A percentile compares a stretch with the other conserved stretches of the same genome.
These are phyloP conservation scores for Macropis europaea DNA, from an alignment of 2,888 invertebrate genomes.

Conservation along the genomic window DNA sequence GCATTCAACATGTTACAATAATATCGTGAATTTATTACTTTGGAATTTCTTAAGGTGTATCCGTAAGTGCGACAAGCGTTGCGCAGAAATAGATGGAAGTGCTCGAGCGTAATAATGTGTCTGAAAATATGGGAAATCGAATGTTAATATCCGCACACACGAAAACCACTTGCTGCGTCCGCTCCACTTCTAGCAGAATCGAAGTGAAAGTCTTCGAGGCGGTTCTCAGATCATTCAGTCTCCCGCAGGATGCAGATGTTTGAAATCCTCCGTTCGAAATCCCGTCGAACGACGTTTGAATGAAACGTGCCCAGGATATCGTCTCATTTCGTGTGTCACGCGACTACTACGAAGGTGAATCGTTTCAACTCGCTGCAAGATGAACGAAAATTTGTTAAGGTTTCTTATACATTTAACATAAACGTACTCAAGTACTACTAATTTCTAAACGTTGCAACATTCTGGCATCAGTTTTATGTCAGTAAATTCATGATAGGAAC, in stretches of 20 bases:
- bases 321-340: background rate
- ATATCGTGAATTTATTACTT: too few relatives aligned
- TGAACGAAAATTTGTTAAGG: background rate
- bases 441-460: too few relatives aligned
- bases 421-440: too few relatives aligned
- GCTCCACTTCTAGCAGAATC: slow-evolving; percentile 64
- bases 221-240: slow-evolving; percentile 64
- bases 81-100: background rate
- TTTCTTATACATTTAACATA: background rate
- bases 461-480: too few relatives aligned
- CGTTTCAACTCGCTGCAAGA: slow-evolving; percentile 1
- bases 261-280: slow-evolving; percentile 53
- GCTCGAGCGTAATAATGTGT: background rate
- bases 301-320: slow-evolving; percentile 1
- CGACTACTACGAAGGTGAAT: background rate
- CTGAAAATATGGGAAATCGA: slow-evolving; percentile 38
- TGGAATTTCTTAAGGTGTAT: too few relatives aligned
- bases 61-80: background rate
- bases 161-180: slow-evolving; percentile 66
- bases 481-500: too few relatives aligned
- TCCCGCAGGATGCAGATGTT: slow-evolving; percentile 65
- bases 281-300: slow-evolving; percentile 32
- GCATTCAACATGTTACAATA: too few relatives aligned
- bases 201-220: slow-evolving; percentile 64
- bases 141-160: slow-evolving; percentile 39